Evolutionary conservation across 2,888 invertebrate species (phyloP).

Genomic region (Erebia palarica): DNA sequence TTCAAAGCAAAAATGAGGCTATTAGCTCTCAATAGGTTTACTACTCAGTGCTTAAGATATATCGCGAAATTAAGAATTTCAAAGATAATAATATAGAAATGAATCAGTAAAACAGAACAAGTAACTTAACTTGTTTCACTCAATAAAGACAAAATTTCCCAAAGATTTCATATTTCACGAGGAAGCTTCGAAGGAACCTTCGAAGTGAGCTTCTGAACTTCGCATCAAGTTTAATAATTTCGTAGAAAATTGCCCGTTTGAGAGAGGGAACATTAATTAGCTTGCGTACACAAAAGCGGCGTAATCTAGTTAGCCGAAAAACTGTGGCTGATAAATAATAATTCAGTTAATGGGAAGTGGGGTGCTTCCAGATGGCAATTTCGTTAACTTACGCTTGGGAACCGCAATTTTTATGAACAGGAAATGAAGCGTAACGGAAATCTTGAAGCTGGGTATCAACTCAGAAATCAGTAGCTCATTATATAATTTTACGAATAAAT

Average conservation of each 20-base stretch:
- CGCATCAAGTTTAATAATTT: slow-evolving; percentile 64
- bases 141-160: slow-evolving; percentile 8
- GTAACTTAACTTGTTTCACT: background rate
- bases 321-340: slow-evolving; percentile 36
- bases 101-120: background rate
- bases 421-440: background rate
- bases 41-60: too few relatives aligned
- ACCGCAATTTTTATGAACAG: background rate
- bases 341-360: slow-evolving; percentile 7
- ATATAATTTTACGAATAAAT: too few relatives aligned
- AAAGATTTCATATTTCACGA: slow-evolving; percentile 52
- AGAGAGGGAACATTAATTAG: slow-evolving; percentile 65
- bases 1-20: too few relatives aligned
- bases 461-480: too few relatives aligned
- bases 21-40: too few relatives aligned
- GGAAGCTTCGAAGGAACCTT: slow-evolving; percentile 41
- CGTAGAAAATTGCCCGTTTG: slow-evolving; percentile 60
- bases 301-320: slow-evolving; percentile 48
- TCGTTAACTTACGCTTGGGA: background rate
- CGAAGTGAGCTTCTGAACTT: slow-evolving; percentile 64
- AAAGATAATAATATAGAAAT: background rate
- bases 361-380: background rate
- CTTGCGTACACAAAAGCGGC: slow-evolving; percentile 57
- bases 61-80: background rate
- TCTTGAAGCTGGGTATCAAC: background rate